Conservation (phyloP, 2,888 invertebrate species). For the Aphidius colemani region DNA sequence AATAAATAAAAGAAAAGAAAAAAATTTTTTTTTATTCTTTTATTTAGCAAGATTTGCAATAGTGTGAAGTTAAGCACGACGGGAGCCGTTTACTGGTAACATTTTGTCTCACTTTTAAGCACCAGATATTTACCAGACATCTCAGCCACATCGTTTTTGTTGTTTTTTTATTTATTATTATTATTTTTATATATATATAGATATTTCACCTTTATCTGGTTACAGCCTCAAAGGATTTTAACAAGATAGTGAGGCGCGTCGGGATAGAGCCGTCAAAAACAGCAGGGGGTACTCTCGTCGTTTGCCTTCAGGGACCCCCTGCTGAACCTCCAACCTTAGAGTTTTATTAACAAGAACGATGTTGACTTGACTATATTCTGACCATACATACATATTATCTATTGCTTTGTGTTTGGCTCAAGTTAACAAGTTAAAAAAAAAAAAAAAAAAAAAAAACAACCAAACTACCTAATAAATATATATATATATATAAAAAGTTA, state of each 20-base stretch:
- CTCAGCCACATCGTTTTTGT: conserved; percentile 7
- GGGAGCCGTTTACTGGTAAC: conserved; percentile 53
- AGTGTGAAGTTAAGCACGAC: conserved; percentile 44
- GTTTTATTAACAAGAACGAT: conserved; percentile 59
- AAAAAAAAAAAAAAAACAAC: conserved; percentile 17
- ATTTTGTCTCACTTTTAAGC: conserved; percentile 29
- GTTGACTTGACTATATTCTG: conserved; percentile 17
- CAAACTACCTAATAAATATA: conserved; percentile 14
- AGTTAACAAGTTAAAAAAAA: conserved; percentile 22
- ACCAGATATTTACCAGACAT: background rate
- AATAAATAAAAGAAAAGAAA: too few species aligned
- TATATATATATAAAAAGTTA: too few species aligned
- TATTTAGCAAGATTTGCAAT: background rate
- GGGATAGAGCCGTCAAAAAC: conserved; percentile 60
- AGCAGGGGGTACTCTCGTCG: conserved; percentile 54
- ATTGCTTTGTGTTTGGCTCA: conserved; percentile 6
- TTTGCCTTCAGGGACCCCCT: conserved; percentile 52
- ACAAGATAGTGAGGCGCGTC: conserved; percentile 44
- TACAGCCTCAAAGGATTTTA: conserved; percentile 34
- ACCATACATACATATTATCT: background rate
- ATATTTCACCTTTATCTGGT: conserved; percentile 9
- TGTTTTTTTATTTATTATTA: too few species aligned
- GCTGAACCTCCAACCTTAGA: conserved; percentile 56
- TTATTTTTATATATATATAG: conserved; percentile 15
- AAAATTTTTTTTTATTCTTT: too few species aligned